phyloP scores from a whole-genome alignment of 2,888 invertebrate species.

The Drosophila meridiana region DNA sequence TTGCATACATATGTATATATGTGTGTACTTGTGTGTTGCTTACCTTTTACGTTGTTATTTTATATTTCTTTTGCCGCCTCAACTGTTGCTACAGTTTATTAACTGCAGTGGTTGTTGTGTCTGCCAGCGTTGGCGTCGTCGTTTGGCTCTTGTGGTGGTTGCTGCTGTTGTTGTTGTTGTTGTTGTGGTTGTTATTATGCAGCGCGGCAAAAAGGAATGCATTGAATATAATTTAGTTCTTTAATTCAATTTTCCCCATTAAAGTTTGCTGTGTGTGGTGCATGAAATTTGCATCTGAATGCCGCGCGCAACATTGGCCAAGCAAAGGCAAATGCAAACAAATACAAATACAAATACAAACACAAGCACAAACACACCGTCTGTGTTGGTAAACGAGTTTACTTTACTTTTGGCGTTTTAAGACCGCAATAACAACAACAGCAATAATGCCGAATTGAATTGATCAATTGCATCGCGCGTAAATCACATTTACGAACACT shows the following conservation, averaged over 20 bases:
- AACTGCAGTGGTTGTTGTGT: constrained; percentile 32
- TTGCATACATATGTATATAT: constrained; percentile 7
- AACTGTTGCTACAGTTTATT: constrained; percentile 52
- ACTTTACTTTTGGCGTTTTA: constrained; percentile 36
- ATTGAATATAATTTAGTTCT: constrained; percentile 58
- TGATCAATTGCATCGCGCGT: constrained; percentile 32
- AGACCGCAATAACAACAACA: constrained; percentile 60
- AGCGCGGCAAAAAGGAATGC: constrained; percentile 50
- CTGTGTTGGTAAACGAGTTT: constrained; percentile 63
- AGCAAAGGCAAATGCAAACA: constrained; percentile 15
- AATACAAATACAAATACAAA: constrained; percentile 44
- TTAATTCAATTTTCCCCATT: constrained; percentile 31
- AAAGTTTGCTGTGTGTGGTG: constrained; percentile 19
- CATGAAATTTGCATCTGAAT: constrained; percentile 45
- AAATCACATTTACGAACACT: constrained; percentile 27
- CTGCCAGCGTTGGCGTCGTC: constrained; percentile 45
- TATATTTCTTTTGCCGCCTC: constrained; percentile 53
- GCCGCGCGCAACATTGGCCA: constrained; percentile 43
- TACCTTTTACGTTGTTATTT: constrained; percentile 51
- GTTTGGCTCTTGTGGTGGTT: constrained; percentile 35
- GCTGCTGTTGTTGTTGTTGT: constrained; percentile 13
- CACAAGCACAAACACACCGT: constrained; percentile 34
- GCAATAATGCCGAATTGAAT: constrained; percentile 28
- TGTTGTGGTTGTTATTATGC: constrained; percentile 21
- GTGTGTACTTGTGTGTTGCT: constrained; percentile 15